Evolutionary conservation across 2,797 vertebrate species (phyloP).

Genomic region (Microctenopoma steveboyesi): DNA sequence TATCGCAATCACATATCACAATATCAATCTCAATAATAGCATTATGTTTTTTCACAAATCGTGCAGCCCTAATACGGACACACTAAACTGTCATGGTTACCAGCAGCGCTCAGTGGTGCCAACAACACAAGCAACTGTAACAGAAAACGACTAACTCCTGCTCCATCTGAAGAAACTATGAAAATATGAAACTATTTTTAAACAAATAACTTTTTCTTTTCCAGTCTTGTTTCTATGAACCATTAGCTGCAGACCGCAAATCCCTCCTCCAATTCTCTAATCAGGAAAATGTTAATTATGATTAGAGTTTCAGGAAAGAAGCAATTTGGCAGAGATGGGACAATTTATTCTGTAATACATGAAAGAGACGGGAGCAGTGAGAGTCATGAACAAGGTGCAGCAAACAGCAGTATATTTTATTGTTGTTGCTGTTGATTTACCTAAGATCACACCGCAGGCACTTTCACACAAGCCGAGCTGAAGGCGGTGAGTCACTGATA

Average conservation of each 20-base stretch:
- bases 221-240: not conserved
- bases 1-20: no score
- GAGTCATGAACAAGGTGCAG: not conserved
- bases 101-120: no score
- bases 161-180: no score
- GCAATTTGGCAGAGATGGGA: constrained; percentile 11
- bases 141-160: no score
- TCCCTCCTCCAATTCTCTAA: constrained; percentile 16
- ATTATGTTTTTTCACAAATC: no score
- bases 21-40: no score
- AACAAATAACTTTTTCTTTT: not conserved
- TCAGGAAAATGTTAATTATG: constrained; percentile 49
- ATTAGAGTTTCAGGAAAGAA: constrained; percentile 23
- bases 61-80: no score
- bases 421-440: constrained; percentile 34
- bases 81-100: no score
- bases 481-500: not conserved
- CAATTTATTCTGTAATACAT: constrained; percentile 3
- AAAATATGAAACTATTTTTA: not conserved
- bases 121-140: no score
- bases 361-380: constrained; percentile 14
- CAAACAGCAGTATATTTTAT: not conserved
- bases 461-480: constrained; percentile 5
- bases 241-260: constrained; percentile 28
- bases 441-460: constrained; percentile 12